Base-by-base conservation (phyloP, 1,140 invertebrate genomes). In the Eumeta japonica region DNA sequence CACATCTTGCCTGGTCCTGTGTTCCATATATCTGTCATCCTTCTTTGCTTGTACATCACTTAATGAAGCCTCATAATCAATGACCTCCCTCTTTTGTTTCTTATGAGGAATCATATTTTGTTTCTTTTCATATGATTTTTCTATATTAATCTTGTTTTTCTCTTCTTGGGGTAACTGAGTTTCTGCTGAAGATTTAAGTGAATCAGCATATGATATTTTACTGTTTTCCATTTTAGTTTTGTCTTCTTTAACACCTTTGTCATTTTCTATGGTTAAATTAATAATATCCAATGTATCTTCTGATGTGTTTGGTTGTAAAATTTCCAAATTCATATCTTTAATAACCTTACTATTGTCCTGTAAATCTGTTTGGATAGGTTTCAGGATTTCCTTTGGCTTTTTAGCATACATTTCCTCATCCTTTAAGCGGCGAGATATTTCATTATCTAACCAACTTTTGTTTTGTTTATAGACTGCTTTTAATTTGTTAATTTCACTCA, bases 361-460 rank as follows among this genome's bases (percentile, higher is more conserved):
- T 11, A 5, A 11, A 4, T 35, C 16, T 41, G 14, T 16, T 14
- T 31, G 31, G n/a, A 10, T 31, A 16, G 28, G 12, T 43, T 40
- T 42, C 1, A 35, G 34, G 39, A 33, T 19, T 14, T 45, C 50
- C 36, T 50, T 50, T 16, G 41, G 42, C 44, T 48, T 52, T 42
- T 59, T 57, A 3, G 52, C 32, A 14, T 19, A 16, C 58, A 41
- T 39, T 10, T 58, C 35, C 47, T 67, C 62, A 40, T 44, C 29
- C 37, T 66, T 62, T 15, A 63, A 43, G 38, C 62, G 53, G 42
- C 48, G 58, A 16, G 46, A 36, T 37, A 67, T 51, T 52, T 67
- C 62, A 30, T 62, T 48, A 55, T 71, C 62, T 28, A 71, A 39
- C 59, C 59, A 63, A 44, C 50, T 59, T 48, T 61, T 67, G 43